A percentile compares a stretch with the other conserved stretches of the same genome.
These are phyloP conservation scores for Heliconius hermathena DNA, from an alignment of 1,140 invertebrate species.

Conservation along the genomic window DNA sequence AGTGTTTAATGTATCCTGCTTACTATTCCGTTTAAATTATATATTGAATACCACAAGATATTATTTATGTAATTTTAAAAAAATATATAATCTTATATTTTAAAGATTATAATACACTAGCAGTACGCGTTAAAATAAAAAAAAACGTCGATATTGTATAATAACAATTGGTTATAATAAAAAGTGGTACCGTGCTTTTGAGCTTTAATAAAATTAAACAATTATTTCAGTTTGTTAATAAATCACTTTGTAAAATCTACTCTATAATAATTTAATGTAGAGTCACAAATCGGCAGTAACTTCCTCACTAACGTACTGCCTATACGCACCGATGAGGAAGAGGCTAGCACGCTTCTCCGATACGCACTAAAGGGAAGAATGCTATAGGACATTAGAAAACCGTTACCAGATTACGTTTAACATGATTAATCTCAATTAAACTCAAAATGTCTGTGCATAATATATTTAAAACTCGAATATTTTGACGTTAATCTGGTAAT, in stretches of 20 bases:
- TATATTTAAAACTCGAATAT: neutral
- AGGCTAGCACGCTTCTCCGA: constrained; percentile 29
- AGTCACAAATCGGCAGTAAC: constrained; percentile 1
- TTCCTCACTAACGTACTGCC: constrained; percentile 20
- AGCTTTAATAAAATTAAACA: neutral
- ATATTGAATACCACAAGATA: neutral
- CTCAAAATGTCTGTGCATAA: neutral
- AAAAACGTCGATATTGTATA: too few species aligned
- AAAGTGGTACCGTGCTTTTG: neutral
- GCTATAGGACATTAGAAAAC: constrained; percentile 5
- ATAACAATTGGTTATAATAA: neutral
- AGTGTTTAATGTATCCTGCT: neutral
- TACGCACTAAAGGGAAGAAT: constrained; percentile 20
- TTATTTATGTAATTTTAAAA: neutral
- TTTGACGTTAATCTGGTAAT: neutral
- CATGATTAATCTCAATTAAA: neutral
- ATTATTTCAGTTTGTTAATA: neutral
- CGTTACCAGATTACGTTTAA: constrained; percentile 18
- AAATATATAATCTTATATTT: too few species aligned
- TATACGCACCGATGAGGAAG: constrained; percentile 9
- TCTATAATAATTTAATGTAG: neutral
- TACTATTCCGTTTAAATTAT: neutral
- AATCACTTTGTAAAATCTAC: neutral
- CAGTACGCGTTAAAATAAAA: neutral
- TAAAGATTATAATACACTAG: neutral